Evolutionary conservation across 2,797 vertebrate species (phyloP).

Genomic region (Intellagama lesueurii): DNA sequence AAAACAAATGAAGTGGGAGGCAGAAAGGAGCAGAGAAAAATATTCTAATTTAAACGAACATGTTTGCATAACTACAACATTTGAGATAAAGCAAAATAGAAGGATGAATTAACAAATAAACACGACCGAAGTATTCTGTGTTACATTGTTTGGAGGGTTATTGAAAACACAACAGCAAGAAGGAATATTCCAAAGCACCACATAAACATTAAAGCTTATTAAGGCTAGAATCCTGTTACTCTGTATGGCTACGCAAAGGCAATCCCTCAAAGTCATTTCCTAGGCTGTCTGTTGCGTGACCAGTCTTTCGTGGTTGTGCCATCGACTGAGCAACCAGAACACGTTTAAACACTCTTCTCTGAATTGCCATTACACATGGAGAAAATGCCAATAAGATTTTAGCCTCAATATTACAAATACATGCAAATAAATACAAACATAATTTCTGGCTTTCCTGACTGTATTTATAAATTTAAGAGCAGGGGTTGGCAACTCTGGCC

Average conservation of each 20-base stretch:
- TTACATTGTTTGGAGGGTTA: not conserved
- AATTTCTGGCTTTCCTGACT: not conserved
- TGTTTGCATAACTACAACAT: not conserved
- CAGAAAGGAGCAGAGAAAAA: not conserved
- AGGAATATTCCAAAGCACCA: not conserved
- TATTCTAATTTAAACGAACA: not conserved
- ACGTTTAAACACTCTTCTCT: too few species aligned
- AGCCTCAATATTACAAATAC: too few species aligned
- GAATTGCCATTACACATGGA: too few species aligned
- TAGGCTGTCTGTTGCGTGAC: too few species aligned
- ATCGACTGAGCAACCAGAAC: too few species aligned
- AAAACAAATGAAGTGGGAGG: not conserved
- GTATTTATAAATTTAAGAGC: not conserved
- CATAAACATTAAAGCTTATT: not conserved
- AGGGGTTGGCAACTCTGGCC: too few species aligned
- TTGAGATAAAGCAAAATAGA: not conserved
- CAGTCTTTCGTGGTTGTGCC: too few species aligned
- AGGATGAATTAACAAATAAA: not conserved
- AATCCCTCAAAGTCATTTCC: too few species aligned
- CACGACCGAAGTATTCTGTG: too few species aligned
- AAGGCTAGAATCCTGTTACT: too few species aligned
- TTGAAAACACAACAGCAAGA: not conserved
- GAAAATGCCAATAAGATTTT: too few species aligned
- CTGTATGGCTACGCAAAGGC: too few species aligned
- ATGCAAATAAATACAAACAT: not conserved